These are phyloP conservation scores for Coendou prehensilis DNA, from an alignment of 2,797 vertebrate species.

Conservation along the genomic window DNA sequence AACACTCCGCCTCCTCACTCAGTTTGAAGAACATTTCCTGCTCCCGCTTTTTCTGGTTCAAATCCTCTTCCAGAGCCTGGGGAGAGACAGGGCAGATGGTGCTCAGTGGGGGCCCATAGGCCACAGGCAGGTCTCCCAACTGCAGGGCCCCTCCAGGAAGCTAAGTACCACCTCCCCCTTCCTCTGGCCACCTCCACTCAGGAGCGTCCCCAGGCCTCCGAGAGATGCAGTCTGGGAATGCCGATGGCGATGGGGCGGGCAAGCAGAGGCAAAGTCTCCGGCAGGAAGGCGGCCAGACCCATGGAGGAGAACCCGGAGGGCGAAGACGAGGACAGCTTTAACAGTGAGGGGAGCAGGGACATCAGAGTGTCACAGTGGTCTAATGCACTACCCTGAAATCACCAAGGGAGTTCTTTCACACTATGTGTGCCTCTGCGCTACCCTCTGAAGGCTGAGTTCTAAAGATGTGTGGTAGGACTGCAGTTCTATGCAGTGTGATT, in stretches of 20 bases:
- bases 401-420: neutral
- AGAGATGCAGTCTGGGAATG: neutral
- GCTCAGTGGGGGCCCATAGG: neutral
- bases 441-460: neutral
- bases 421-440: neutral
- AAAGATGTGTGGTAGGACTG: neutral
- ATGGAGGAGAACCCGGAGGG: neutral
- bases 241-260: accelerated
- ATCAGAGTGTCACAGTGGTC: neutral
- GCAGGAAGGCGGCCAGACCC: neutral
- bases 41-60: conserved; percentile 94
- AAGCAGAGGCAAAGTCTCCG: neutral
- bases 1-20: conserved; percentile 87
- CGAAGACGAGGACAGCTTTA: neutral
- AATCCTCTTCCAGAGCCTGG: conserved; percentile 95
- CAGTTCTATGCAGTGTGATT: neutral
- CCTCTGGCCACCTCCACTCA: neutral
- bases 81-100: conserved; percentile 28
- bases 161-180: neutral
- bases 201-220: neutral
- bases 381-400: neutral
- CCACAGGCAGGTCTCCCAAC: neutral
- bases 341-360: neutral
- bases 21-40: conserved; percentile 97
- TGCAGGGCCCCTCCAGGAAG: neutral